Evolutionary conservation across 1,140 invertebrate species (phyloP).

Genomic region (Drosophila sulfurigaster): DNA sequence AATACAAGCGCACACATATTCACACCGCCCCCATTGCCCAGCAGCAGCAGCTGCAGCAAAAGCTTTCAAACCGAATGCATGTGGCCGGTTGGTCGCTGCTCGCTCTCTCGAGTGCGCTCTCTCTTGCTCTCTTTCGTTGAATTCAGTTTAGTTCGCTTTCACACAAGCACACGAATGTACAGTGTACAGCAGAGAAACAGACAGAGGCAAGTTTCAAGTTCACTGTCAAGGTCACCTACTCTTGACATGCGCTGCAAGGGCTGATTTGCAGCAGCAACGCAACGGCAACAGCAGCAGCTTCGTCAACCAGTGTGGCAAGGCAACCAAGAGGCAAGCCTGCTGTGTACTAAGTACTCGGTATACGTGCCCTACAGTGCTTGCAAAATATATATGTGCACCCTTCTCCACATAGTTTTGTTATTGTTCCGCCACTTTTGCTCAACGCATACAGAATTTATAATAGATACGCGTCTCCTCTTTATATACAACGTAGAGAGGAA

Average conservation of each 20-base stretch:
- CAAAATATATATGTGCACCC: conserved; percentile 42
- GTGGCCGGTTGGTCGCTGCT: background rate
- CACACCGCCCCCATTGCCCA: conserved; percentile 7
- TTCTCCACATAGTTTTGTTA: background rate
- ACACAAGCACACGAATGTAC: conserved; percentile 8
- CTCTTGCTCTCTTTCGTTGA: background rate
- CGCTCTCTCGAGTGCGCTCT: background rate
- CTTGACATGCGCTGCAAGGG: conserved; percentile 72
- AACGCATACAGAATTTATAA: conserved; percentile 63
- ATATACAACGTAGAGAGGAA: background rate
- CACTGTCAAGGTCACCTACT: conserved; percentile 85
- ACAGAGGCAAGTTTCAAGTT: conserved; percentile 73
- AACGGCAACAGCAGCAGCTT: conserved; percentile 6
- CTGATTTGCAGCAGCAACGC: conserved; percentile 12
- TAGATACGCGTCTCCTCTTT: conserved; percentile 40
- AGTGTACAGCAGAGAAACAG: background rate
- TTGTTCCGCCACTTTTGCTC: conserved; percentile 22
- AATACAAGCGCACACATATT: conserved; percentile 19
- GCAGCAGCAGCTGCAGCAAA: conserved; percentile 31
- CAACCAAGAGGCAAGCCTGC: background rate
- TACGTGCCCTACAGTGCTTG: conserved; percentile 30
- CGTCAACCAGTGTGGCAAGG: background rate
- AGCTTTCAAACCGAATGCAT: conserved; percentile 23
- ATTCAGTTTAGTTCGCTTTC: conserved; percentile 28
- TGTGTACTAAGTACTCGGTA: background rate